These are phyloP conservation scores for Paramormyrops hopkinsi DNA, from an alignment of 2,797 vertebrate species.

Conservation along the genomic window DNA sequence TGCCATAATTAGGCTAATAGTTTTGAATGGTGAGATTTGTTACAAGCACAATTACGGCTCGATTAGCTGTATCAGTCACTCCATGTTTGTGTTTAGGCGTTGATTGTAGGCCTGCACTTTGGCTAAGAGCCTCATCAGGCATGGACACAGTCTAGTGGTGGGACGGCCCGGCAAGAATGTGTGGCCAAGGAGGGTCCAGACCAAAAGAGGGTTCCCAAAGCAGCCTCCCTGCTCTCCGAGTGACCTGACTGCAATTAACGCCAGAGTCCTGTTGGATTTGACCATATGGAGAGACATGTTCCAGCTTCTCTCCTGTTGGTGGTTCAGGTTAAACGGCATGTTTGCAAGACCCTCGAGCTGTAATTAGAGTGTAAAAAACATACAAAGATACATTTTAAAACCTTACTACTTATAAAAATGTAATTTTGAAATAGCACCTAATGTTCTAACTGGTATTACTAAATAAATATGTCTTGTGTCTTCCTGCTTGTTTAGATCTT, in stretches of 20 bases:
- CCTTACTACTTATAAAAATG: background rate
- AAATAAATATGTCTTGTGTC: background rate
- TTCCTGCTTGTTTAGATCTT: background rate
- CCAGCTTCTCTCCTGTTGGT: background rate
- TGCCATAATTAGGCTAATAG: constrained; percentile 1
- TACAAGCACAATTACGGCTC: background rate
- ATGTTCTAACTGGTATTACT: background rate
- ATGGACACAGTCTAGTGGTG: background rate
- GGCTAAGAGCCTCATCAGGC: background rate
- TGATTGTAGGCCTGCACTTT: background rate
- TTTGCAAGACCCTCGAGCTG: background rate
- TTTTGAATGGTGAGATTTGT: constrained; percentile 1
- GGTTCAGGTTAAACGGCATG: background rate
- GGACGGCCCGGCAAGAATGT: background rate
- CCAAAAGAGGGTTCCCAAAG: background rate
- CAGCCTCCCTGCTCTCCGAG: background rate
- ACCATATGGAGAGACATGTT: background rate
- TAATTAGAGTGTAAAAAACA: background rate
- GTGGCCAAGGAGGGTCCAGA: background rate
- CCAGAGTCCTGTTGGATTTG: background rate
- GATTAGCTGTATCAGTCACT: background rate
- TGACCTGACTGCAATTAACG: constrained; percentile 4
- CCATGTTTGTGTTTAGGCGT: background rate
- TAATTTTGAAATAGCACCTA: background rate
- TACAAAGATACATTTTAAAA: background rate